A percentile compares a stretch with the other conserved stretches of the same genome.
Conservation (phyloP, 1,140 invertebrate genomes). For the Panagrolaimus sp. region DNA sequence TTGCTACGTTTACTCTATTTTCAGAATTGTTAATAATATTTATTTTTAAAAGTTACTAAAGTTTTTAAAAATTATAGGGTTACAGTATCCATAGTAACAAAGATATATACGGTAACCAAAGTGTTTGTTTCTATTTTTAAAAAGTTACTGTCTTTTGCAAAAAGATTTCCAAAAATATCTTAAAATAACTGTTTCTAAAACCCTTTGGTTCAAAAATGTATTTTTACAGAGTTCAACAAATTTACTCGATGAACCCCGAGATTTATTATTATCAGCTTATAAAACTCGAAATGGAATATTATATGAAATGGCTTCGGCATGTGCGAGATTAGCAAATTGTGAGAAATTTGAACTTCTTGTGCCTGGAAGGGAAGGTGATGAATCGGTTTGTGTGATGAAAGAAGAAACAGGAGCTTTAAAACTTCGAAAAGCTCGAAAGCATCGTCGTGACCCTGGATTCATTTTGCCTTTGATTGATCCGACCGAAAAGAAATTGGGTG, state of each 20-base stretch:
- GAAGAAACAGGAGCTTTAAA: conserved; percentile 29
- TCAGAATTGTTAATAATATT: no score
- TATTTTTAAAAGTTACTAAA: no score
- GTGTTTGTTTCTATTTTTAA: no score
- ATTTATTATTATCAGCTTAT: conserved; percentile 22
- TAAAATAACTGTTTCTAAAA: neutral
- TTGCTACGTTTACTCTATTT: no score
- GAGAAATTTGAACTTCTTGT: conserved; percentile 47
- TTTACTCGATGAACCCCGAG: conserved; percentile 24
- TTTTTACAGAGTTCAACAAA: neutral
- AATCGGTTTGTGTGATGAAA: conserved; percentile 18
- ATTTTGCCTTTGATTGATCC: conserved; percentile 11
- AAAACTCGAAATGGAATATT: conserved; percentile 40
- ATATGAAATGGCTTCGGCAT: conserved; percentile 47
- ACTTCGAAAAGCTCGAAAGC: conserved; percentile 24
- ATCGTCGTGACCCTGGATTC: neutral
- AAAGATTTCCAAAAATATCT: neutral
- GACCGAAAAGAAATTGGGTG: conserved; percentile 23
- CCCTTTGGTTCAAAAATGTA: neutral
- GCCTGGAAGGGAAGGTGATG: conserved; percentile 9
- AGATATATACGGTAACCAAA: neutral
- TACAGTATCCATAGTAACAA: no score
- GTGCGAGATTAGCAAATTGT: conserved; percentile 44
- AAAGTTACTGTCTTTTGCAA: neutral
- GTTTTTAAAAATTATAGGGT: no score